Base-by-base conservation (phyloP, 2,797 vertebrate genomes). In the Tenualosa thibaudeaui region DNA sequence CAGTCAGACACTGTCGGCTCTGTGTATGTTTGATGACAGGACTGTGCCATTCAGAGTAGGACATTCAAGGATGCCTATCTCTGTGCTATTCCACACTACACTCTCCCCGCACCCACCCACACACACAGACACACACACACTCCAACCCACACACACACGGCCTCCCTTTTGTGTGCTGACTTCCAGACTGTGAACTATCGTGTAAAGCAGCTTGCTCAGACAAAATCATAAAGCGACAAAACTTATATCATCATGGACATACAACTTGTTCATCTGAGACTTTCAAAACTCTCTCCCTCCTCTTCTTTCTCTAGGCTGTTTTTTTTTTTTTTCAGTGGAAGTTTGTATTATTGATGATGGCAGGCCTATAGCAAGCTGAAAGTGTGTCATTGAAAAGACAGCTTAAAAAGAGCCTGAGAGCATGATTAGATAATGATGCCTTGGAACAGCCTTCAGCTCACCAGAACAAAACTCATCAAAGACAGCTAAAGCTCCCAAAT, bases 341-440 rank as follows among this genome's bases (percentile, higher is more conserved):
- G 84, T 90, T 90, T 90, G 78, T 78, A 56, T 85, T 82, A 87
- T 89, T 90, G 88, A 91, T 92, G 89, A 84, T 50, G 82, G 65
- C 81, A 85, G 83, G 51, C 43, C 78, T 60, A 83, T 43, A 83
- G 81, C n/a, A 54, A 53, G 43, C 50, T 37, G 31, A 60, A 81
- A 40, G 84, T 60, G 49, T 85, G 84, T 85, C 84, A 86, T 89
- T 94, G 90, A 88, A 83, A 83, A 87, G 71, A 71, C 82, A 85
- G 83, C 89, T 86, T 58, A 84, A 68, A 49, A 71, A 83, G 22
- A 87, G 87, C 84, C 87, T 81, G 84, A 86, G 85, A 90, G 84
- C 84, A 84, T 87, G 85, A 92, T 91, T 91, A 85, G 89, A 91
- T 92, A 92, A 93, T 89, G 85, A 91, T 89, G 83, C 88, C 82